Conservation (phyloP, 2,888 invertebrate species). For the Caenorhabditis wallacei region DNA sequence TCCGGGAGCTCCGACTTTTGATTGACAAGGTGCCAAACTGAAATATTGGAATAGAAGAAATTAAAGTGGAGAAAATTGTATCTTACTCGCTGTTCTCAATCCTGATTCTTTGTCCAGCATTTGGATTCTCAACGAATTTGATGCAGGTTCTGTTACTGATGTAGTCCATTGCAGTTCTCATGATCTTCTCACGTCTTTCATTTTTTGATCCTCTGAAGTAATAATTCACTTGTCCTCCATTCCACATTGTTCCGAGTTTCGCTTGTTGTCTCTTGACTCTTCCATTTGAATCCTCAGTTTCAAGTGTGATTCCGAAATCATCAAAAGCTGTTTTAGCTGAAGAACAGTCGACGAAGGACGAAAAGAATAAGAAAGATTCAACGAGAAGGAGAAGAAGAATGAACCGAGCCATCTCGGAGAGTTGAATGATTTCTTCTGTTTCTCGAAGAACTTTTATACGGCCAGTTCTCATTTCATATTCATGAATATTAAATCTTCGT, state of each 20-base stretch:
- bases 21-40: slow-evolving; percentile 4
- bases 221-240: slow-evolving; percentile 13
- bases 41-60: background rate
- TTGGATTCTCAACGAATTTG: slow-evolving; percentile 16
- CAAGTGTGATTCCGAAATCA: too few species aligned
- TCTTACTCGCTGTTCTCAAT: background rate
- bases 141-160: slow-evolving; percentile 30
- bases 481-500: too few species aligned
- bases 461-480: too few species aligned
- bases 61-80: background rate
- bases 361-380: background rate
- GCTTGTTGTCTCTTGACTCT: slow-evolving; percentile 29
- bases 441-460: background rate
- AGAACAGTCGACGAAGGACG: background rate
- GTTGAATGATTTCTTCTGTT: too few species aligned
- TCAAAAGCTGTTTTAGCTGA: too few species aligned
- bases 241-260: slow-evolving; percentile 24
- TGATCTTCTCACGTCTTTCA: background rate
- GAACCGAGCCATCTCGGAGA: background rate
- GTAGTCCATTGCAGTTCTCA: slow-evolving; percentile 23
- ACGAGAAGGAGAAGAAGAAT: background rate
- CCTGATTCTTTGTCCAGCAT: background rate
- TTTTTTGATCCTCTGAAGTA: background rate
- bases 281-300: background rate
- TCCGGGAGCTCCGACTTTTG: slow-evolving; percentile 31